These are phyloP conservation scores for Paradoxurus hermaphroditus DNA, from an alignment of 2,113 vertebrate species.

Conservation along the genomic window DNA sequence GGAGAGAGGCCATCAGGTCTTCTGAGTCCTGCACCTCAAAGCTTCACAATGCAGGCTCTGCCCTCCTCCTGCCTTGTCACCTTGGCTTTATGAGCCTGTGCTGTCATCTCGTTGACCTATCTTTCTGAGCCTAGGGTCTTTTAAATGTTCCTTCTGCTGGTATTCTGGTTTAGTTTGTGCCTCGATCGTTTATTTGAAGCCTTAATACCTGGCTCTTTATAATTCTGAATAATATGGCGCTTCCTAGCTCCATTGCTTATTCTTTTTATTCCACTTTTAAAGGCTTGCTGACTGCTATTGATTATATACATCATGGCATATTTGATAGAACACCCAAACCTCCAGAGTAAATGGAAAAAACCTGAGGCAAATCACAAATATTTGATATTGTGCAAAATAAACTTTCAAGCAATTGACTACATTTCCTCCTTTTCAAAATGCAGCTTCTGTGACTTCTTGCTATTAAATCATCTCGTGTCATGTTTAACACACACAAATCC, in stretches of 20 bases:
- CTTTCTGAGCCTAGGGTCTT: not conserved
- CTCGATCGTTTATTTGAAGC: not conserved
- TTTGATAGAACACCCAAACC: not conserved
- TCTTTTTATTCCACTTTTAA: not conserved
- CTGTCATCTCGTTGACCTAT: not conserved
- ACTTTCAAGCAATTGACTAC: not conserved
- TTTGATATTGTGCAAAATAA: not conserved
- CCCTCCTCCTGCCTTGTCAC: not conserved
- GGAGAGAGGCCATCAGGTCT: not conserved
- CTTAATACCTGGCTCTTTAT: not conserved
- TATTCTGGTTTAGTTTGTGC: not conserved
- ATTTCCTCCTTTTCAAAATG: not conserved
- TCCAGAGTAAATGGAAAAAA: not conserved
- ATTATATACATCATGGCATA: not conserved
- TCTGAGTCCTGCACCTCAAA: not conserved
- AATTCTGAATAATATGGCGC: not conserved
- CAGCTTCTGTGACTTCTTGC: not conserved
- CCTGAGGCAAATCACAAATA: not conserved
- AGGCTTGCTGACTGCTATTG: not conserved
- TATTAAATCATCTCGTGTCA: not conserved
- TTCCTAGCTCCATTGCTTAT: not conserved
- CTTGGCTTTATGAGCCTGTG: not conserved
- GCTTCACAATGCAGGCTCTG: not conserved
- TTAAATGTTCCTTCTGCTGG: not conserved
- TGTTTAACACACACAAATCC: not conserved